These are phyloP conservation scores for Pelodiscus sinensis DNA, from an alignment of 2,113 vertebrate genomes.

Conservation along the genomic window DNA sequence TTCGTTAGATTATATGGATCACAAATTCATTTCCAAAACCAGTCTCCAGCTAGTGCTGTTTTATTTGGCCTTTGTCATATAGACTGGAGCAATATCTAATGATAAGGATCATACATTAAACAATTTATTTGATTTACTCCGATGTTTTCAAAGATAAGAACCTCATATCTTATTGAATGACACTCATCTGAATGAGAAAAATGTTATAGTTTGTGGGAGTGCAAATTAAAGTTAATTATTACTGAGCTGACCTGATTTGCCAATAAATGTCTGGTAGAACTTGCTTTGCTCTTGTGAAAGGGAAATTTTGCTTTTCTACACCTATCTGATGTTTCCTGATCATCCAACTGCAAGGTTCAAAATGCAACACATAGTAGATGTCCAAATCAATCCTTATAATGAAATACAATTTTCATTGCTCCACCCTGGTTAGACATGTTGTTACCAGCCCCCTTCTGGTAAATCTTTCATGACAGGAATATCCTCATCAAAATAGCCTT, in stretches of 20 bases:
- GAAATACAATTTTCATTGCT: not conserved
- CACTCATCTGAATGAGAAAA: constrained; percentile 50
- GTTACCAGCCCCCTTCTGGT: not conserved
- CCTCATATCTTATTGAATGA: constrained; percentile 56
- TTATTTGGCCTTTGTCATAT: constrained; percentile 27
- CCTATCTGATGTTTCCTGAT: constrained; percentile 15
- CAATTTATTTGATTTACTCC: constrained; percentile 60
- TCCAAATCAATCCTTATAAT: not conserved
- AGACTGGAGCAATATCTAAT: not conserved
- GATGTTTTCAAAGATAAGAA: constrained; percentile 59
- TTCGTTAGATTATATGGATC: not conserved
- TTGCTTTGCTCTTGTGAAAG: constrained; percentile 63
- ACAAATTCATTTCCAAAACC: constrained; percentile 1
- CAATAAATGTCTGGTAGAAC: constrained; percentile 67
- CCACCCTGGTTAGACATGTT: not conserved
- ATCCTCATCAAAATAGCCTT: constrained; percentile 4
- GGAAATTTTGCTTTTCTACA: constrained; percentile 48
- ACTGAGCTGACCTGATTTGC: constrained; percentile 69
- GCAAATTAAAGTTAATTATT: constrained; percentile 71
- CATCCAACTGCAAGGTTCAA: not conserved
- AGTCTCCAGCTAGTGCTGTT: not conserved
- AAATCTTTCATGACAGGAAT: not conserved
- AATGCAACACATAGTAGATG: not conserved
- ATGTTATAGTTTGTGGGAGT: constrained; percentile 60
- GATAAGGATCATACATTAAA: constrained; percentile 29